Evolutionary conservation across 2,113 vertebrate genomes (phyloP).

Genomic region (Mus spicilegus): DNA sequence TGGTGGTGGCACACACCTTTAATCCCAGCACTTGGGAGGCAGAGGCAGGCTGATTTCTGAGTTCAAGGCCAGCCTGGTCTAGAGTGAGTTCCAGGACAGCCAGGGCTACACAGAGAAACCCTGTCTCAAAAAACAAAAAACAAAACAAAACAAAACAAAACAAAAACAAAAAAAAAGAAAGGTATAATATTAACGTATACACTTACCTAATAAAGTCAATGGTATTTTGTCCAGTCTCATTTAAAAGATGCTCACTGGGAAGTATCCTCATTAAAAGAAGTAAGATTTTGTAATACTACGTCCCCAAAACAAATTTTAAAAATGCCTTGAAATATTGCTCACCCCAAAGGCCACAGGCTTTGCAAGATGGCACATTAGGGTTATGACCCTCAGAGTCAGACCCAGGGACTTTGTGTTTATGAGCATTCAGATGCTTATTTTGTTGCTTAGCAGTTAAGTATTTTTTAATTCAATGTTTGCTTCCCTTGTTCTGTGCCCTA

Average conservation of each 20-base stretch:
- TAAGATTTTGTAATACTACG: background rate
- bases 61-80: too few relatives aligned
- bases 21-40: too few relatives aligned
- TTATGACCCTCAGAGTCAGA: background rate
- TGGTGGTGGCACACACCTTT: too few relatives aligned
- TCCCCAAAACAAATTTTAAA: background rate
- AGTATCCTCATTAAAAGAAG: constrained; percentile 26
- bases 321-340: background rate
- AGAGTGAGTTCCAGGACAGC: too few relatives aligned
- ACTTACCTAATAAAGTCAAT: background rate
- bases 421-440: constrained; percentile 67
- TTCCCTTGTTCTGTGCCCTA: constrained; percentile 24
- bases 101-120: too few relatives aligned
- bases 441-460: constrained; percentile 80
- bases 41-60: too few relatives aligned
- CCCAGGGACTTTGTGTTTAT: constrained; percentile 37
- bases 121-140: too few relatives aligned
- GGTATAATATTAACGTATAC: background rate
- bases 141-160: too few relatives aligned
- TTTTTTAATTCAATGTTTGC: constrained; percentile 77
- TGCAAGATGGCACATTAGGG: background rate
- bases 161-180: background rate
- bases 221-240: background rate
- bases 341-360: background rate
- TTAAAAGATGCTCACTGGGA: constrained; percentile 19